Evolutionary conservation across 2,113 vertebrate genomes (phyloP), one percentile per base, ranked within the genome.

Genomic region (Limanda limanda): DNA sequence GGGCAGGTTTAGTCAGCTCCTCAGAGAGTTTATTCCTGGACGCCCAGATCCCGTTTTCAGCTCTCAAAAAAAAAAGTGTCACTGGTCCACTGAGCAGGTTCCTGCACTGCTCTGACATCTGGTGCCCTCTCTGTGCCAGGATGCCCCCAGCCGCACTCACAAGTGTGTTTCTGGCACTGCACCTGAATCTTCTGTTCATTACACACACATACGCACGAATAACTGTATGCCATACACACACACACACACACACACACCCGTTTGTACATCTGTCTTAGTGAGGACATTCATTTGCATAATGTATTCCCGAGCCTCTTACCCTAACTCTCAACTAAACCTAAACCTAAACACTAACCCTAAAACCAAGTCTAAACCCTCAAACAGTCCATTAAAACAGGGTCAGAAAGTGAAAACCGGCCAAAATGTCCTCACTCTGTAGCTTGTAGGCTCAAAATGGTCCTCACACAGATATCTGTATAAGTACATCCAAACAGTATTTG

Each of bases 81-180:
- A 88, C 84, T 90, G 91, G 92, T 94, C 91, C 87, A 82, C 86
- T 70, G 91, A 92, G 91, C 86, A 89, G 88, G 86, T 93, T 93
- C 85, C 87, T 89, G 87, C 79, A 65, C 91, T 88, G 86, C 88
- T 92, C 88, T 89, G 93, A 94, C 94, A 95, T 95, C 94, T 95
- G 94, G 93, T 94, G 92, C 91, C 92, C 88, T 82, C 87, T 83
- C 76, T 86, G 88, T 94, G 93, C 94, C 94, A 95, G 92, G 90
- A 93, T 86, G 87, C 92, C 90, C 93, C 92, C 64, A 63, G 86
- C 87, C 64, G 85, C 90, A 92, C 88, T 82, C 83, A 77, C 79
- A 76, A 83, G 89, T 84, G 84, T 69, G 74, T 85, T 87, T 89
- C 85, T 89, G 92, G 90, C 86, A 59, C 81, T 55, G 69, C 89